Evolutionary conservation across 2,113 vertebrate species (phyloP).

Genomic region (Pyrgilauda ruficollis): DNA sequence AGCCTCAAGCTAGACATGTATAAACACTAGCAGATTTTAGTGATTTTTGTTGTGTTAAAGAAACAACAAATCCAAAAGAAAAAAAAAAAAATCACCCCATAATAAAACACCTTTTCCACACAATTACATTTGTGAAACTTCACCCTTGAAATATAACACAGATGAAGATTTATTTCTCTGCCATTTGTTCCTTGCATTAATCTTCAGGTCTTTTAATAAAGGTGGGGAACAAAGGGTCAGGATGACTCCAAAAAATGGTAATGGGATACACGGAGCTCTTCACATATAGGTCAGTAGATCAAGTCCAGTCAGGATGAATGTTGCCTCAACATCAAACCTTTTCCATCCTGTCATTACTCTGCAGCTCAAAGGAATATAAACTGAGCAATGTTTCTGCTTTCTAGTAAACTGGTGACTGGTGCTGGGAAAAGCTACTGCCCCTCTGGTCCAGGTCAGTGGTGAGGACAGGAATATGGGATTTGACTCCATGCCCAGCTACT

Average conservation of each 20-base stretch:
- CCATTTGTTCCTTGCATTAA: constrained; percentile 15
- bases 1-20: not conserved
- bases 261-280: not conserved
- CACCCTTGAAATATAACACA: not conserved
- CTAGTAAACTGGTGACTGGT: constrained; percentile 7
- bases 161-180: not conserved
- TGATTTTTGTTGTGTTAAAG: not conserved
- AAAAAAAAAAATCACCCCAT: fast-evolving
- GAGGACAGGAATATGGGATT: not conserved
- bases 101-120: not conserved
- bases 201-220: constrained; percentile 45
- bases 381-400: constrained; percentile 5
- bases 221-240: not conserved
- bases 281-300: not conserved
- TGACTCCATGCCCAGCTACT: not conserved
- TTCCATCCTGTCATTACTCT: not conserved
- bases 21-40: not conserved
- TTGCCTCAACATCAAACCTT: not conserved
- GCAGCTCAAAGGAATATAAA: not conserved
- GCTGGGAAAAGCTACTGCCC: not conserved
- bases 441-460: not conserved
- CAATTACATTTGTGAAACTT: not conserved
- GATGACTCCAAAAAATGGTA: constrained; percentile 13
- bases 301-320: not conserved
- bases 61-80: not conserved